Conservation (phyloP, 2,888 invertebrate species). For the Chrysolina oricalcia region DNA sequence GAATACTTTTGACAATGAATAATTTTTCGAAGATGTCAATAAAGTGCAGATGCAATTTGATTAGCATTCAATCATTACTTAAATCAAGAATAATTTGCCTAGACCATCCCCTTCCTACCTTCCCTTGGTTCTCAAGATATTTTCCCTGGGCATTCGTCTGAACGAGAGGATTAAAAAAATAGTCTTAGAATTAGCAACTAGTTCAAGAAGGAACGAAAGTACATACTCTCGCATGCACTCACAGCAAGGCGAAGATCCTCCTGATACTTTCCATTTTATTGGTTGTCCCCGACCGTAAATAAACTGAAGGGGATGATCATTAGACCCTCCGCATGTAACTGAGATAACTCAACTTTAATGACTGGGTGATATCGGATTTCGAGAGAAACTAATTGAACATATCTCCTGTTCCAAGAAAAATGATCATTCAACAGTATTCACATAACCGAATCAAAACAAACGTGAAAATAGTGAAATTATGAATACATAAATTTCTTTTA, state of each 20-base stretch:
- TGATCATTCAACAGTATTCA: neutral
- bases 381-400: neutral
- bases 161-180: neutral
- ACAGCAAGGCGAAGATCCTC: neutral
- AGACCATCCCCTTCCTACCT: neutral
- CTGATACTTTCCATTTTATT: neutral
- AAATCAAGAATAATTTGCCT: no score
- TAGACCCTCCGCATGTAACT: neutral
- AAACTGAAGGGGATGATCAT: neutral
- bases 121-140: no score
- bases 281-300: neutral
- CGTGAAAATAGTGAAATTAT: neutral
- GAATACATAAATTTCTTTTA: neutral
- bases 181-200: neutral
- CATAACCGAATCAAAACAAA: neutral
- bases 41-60: no score
- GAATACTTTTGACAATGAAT: no score
- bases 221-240: neutral
- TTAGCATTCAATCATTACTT: no score
- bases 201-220: neutral
- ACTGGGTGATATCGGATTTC: neutral
- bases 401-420: neutral
- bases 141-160: neutral
- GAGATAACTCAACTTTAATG: constrained; percentile 1
- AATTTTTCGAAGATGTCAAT: no score